A percentile compares a stretch with the other conserved stretches of the same genome.
These are phyloP conservation scores for Syncerus caffer DNA, from an alignment of 2,797 vertebrate species.

Conservation along the genomic window DNA sequence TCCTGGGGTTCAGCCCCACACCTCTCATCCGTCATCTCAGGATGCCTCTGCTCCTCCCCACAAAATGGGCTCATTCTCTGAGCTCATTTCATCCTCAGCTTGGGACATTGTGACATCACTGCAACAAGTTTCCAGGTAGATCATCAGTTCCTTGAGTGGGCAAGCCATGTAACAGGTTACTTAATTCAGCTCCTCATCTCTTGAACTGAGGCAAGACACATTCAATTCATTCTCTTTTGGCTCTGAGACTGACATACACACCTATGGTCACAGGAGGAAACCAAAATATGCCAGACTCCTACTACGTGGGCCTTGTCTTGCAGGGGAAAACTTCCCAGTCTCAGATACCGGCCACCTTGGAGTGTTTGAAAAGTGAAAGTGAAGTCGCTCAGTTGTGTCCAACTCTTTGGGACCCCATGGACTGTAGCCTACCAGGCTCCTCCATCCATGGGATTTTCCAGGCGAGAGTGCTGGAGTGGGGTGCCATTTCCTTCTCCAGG, in stretches of 20 bases:
- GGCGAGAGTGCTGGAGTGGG: neutral
- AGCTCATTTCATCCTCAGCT: too few relatives aligned
- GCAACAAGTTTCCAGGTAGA: neutral
- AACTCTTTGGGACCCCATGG: neutral
- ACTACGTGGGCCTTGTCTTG: neutral
- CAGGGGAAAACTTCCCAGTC: neutral
- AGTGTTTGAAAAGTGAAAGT: too few relatives aligned
- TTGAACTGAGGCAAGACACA: neutral
- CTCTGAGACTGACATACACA: neutral
- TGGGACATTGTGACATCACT: neutral
- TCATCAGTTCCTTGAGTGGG: neutral
- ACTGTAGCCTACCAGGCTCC: neutral
- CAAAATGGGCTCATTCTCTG: rapidly evolving
- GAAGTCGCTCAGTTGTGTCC: too few relatives aligned
- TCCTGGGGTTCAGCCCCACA: neutral
- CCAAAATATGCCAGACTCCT: neutral
- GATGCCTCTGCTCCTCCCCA: neutral
- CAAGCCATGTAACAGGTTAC: rapidly evolving
- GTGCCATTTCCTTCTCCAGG: neutral
- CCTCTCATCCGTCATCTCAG: neutral
- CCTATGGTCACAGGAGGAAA: neutral
- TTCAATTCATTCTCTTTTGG: neutral
- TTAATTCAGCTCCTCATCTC: neutral
- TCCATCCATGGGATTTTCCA: neutral
- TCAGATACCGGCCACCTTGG: neutral